phyloP scores from a whole-genome alignment of 2,888 invertebrate species.

The Agriopis leucophaearia region DNA sequence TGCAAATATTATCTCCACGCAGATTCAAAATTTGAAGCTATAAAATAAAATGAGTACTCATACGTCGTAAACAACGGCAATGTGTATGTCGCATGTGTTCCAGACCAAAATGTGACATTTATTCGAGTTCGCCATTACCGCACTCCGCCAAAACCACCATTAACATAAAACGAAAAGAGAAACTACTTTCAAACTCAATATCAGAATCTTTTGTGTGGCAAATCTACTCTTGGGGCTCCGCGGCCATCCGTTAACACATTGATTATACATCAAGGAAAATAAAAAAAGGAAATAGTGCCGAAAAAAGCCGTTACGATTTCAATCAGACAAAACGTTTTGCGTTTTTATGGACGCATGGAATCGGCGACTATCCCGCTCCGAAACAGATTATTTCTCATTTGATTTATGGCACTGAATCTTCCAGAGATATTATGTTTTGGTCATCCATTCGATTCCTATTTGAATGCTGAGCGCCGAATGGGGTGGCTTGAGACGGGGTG shows the following conservation, averaged over 20 bases:
- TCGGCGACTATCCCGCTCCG: constrained; percentile 85
- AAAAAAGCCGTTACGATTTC: constrained; percentile 83
- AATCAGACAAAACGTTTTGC: constrained; percentile 86
- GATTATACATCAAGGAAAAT: constrained; percentile 86
- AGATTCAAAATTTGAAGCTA: constrained; percentile 54
- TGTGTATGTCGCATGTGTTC: constrained; percentile 64
- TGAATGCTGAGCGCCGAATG: constrained; percentile 85
- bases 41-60: constrained; percentile 53
- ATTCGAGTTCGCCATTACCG: constrained; percentile 77
- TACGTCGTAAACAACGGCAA: constrained; percentile 61
- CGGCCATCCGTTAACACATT: constrained; percentile 86
- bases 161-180: constrained; percentile 82
- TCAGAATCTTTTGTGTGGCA: constrained; percentile 84
- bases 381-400: constrained; percentile 87
- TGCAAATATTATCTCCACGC: constrained; percentile 44
- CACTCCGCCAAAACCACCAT: constrained; percentile 78
- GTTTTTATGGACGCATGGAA: constrained; percentile 83
- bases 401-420: constrained; percentile 86
- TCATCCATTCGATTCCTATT: constrained; percentile 87
- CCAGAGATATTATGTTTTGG: constrained; percentile 87
- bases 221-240: constrained; percentile 80
- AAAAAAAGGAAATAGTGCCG: constrained; percentile 81
- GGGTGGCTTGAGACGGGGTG: constrained; percentile 85
- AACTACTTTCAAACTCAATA: constrained; percentile 85
- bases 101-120: constrained; percentile 72